phyloP scores from a whole-genome alignment of 2,797 vertebrate genomes.

The Mormyrus proboscirostris region DNA sequence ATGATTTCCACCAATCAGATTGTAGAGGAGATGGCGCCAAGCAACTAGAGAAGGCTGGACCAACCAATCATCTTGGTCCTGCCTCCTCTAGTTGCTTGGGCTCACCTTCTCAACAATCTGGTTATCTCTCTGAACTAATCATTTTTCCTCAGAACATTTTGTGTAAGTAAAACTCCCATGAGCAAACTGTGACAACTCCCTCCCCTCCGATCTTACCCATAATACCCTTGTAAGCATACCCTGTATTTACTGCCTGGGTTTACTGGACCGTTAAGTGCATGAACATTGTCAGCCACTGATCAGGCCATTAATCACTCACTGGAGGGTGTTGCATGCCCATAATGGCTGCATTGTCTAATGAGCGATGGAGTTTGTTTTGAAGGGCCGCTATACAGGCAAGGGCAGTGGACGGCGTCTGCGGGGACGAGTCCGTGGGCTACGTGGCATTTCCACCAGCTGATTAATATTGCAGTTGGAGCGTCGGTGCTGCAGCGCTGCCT shows the following conservation, averaged over 20 bases:
- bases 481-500: neutral
- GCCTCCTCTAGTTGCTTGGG: neutral
- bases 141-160: neutral
- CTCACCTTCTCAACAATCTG: neutral
- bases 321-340: neutral
- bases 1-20: neutral
- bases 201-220: neutral
- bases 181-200: neutral
- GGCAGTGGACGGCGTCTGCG: neutral
- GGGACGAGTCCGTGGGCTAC: neutral
- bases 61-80: neutral
- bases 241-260: conserved; percentile 37
- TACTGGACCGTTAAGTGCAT: conserved; percentile 37
- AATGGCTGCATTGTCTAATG: neutral
- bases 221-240: conserved; percentile 13
- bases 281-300: neutral
- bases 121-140: neutral
- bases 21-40: neutral
- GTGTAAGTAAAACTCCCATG: neutral
- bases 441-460: conserved; percentile 23
- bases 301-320: neutral
- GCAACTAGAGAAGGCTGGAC: neutral
- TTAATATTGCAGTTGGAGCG: conserved; percentile 32
- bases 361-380: neutral
- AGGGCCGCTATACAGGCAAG: neutral